These are phyloP conservation scores for Alectoris magna DNA, from an alignment of 2,797 vertebrate genomes.

Conservation along the genomic window DNA sequence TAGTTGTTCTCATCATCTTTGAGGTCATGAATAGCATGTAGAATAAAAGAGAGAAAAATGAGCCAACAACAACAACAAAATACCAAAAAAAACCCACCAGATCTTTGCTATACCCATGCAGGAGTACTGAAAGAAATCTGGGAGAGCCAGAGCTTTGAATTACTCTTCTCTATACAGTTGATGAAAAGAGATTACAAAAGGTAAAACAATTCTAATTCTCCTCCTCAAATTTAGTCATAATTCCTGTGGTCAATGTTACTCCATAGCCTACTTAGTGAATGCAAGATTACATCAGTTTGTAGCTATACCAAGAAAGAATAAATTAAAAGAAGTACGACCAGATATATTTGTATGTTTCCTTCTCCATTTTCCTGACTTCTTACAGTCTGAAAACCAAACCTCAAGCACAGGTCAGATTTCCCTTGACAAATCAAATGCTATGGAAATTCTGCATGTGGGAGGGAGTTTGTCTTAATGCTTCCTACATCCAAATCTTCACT, in stretches of 20 bases:
- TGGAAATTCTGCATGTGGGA: neutral
- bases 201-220: conserved; percentile 53
- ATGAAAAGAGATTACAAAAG: conserved; percentile 58
- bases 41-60: conserved; percentile 28
- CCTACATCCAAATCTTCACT: neutral
- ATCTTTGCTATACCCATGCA: conserved; percentile 41
- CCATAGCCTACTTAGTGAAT: neutral
- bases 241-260: neutral
- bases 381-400: neutral
- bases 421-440: neutral
- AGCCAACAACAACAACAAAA: neutral
- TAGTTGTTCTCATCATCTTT: neutral
- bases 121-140: conserved; percentile 52
- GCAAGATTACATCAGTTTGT: neutral
- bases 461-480: neutral
- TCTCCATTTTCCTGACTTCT: neutral
- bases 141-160: conserved; percentile 41
- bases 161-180: conserved; percentile 38
- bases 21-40: conserved; percentile 20
- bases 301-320: neutral
- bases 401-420: neutral
- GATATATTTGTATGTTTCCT: neutral
- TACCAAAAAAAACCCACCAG: neutral
- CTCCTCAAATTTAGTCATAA: conserved; percentile 22
- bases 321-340: neutral